Conservation (phyloP, 1,140 invertebrate species). For the Aethina tumida region DNA sequence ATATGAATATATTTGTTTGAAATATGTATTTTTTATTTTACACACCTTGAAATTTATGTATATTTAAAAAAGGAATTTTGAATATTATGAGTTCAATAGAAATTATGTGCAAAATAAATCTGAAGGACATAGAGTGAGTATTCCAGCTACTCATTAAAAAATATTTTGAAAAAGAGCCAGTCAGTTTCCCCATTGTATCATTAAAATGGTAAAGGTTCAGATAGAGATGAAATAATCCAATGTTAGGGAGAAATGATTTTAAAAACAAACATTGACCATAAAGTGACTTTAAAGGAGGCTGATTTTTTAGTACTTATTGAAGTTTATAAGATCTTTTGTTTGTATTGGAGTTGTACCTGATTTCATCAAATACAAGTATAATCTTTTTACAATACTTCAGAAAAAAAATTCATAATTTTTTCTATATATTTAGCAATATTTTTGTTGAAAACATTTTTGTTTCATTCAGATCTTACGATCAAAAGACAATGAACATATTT, state of each 20-base stretch:
- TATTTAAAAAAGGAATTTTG: slow-evolving; percentile 62
- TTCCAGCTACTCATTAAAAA: slow-evolving; percentile 59
- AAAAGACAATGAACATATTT: too few species aligned
- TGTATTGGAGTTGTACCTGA: slow-evolving; percentile 55
- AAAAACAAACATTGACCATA: slow-evolving; percentile 57
- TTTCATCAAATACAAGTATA: slow-evolving; percentile 58
- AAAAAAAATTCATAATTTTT: slow-evolving; percentile 4
- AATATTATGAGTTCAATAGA: slow-evolving; percentile 71
- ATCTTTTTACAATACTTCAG: slow-evolving; percentile 45
- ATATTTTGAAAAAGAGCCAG: slow-evolving; percentile 59
- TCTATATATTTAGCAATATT: not conserved
- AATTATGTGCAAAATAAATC: slow-evolving; percentile 65
- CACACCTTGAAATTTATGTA: too few species aligned
- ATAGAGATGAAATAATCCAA: slow-evolving; percentile 58
- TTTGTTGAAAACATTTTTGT: slow-evolving; percentile 5
- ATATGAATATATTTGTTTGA: too few species aligned
- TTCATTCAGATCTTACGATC: too few species aligned
- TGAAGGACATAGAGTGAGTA: slow-evolving; percentile 59
- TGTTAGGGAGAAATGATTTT: slow-evolving; percentile 57
- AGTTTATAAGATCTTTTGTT: slow-evolving; percentile 57
- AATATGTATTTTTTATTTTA: too few species aligned
- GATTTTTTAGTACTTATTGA: slow-evolving; percentile 69
- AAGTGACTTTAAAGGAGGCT: slow-evolving; percentile 64
- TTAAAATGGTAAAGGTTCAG: slow-evolving; percentile 65
- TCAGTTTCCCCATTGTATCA: slow-evolving; percentile 65